Conservation (phyloP, 2,797 vertebrate species). For the Epinephelus awoara region DNA sequence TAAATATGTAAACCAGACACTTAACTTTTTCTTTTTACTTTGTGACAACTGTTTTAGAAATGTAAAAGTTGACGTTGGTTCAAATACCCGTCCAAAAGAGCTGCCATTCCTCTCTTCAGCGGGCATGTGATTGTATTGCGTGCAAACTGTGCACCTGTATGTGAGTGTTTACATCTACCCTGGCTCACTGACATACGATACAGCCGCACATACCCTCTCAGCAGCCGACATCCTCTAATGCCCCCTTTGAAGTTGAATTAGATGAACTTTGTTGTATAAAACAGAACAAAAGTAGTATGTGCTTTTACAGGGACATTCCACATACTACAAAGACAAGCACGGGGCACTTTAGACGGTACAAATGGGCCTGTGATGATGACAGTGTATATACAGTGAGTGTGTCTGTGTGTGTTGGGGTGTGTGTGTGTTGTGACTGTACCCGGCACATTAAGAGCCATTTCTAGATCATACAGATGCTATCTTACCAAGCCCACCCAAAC, state of each 20-base stretch:
- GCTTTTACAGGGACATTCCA: slow-evolving; percentile 81
- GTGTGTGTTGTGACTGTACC: slow-evolving; percentile 75
- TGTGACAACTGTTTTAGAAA: slow-evolving; percentile 36
- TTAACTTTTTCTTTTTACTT: slow-evolving; percentile 20
- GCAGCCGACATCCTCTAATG: slow-evolving; percentile 79
- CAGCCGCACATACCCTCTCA: slow-evolving; percentile 65
- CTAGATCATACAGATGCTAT: slow-evolving; percentile 85
- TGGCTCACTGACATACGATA: slow-evolving; percentile 77
- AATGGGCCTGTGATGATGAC: slow-evolving; percentile 79
- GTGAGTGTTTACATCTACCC: slow-evolving; percentile 75
- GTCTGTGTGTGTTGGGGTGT: slow-evolving; percentile 43
- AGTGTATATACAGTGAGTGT: slow-evolving; percentile 77
- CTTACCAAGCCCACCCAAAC: slow-evolving; percentile 80
- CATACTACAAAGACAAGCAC: slow-evolving; percentile 79
- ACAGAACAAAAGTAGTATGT: slow-evolving; percentile 79
- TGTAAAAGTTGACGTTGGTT: slow-evolving; percentile 30
- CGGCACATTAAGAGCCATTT: slow-evolving; percentile 79
- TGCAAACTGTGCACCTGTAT: slow-evolving; percentile 80
- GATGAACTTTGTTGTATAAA: slow-evolving; percentile 85
- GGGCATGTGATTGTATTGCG: slow-evolving; percentile 58
- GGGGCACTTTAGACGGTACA: slow-evolving; percentile 79
- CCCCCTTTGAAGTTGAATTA: slow-evolving; percentile 84
- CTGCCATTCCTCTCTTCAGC: slow-evolving; percentile 30
- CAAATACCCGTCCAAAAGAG: slow-evolving; percentile 5
- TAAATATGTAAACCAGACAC: slow-evolving; percentile 55